phyloP scores from a whole-genome alignment of 2,113 vertebrate genomes.

The Corythornis madagascariensis region DNA sequence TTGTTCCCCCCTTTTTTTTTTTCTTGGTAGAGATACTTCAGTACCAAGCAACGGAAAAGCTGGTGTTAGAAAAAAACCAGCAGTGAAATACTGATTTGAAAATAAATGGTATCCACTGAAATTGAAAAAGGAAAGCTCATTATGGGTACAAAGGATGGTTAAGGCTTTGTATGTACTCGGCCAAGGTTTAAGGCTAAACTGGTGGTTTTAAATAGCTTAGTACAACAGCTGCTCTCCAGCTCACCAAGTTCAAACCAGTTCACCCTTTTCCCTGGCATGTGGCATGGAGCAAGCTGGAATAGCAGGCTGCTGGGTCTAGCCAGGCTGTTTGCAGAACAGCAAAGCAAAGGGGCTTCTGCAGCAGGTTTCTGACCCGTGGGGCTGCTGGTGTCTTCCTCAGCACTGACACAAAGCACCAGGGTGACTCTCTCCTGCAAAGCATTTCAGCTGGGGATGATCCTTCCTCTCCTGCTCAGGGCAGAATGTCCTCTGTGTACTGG shows the following conservation, averaged over 20 bases:
- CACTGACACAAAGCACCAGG: background rate
- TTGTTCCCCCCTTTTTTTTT: background rate
- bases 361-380: rapidly evolving
- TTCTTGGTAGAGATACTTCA: background rate
- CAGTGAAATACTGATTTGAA: slow-evolving; percentile 1
- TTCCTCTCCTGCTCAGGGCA: background rate
- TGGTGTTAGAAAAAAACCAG: background rate
- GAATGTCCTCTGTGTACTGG: background rate
- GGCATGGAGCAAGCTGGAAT: background rate
- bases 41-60: background rate
- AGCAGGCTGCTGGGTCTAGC: background rate
- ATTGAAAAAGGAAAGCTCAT: slow-evolving; percentile 1
- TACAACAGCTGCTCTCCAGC: background rate
- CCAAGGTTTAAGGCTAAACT: slow-evolving; percentile 19
- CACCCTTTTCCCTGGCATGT: background rate
- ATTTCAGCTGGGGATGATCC: background rate
- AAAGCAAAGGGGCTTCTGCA: background rate
- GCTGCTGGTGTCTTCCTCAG: background rate
- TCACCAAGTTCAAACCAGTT: slow-evolving; percentile 37
- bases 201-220: slow-evolving; percentile 33
- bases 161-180: slow-evolving; percentile 23
- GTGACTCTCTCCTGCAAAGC: background rate
- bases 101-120: background rate
- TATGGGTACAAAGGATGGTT: background rate
- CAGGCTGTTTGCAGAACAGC: background rate